These are phyloP conservation scores for Thaumetopoea pityocampa DNA, from an alignment of 1,140 invertebrate genomes.

Conservation along the genomic window DNA sequence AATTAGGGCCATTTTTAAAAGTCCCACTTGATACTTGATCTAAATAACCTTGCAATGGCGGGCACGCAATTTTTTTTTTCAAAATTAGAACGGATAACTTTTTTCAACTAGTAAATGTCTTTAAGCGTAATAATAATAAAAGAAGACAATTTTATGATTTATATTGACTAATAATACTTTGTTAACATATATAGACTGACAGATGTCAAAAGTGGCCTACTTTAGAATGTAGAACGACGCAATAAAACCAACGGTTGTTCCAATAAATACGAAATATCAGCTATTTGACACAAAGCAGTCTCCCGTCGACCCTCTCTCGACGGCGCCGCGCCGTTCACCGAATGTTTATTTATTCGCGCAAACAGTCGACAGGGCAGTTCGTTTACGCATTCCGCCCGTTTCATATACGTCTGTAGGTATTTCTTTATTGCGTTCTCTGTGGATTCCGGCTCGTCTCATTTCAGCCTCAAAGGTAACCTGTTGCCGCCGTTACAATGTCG, in stretches of 20 bases:
- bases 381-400: constrained; percentile 37
- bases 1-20: too few species aligned
- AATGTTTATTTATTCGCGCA: constrained; percentile 55
- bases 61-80: too few species aligned
- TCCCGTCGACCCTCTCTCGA: constrained; percentile 25
- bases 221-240: constrained; percentile 24
- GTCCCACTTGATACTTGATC: too few species aligned
- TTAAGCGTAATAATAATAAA: too few species aligned
- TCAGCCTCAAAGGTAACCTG: constrained; percentile 18
- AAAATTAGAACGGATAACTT: too few species aligned
- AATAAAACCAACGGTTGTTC: constrained; percentile 24
- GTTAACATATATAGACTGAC: too few species aligned
- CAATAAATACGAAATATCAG: constrained; percentile 24
- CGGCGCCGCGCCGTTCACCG: constrained; percentile 46
- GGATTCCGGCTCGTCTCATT: constrained; percentile 11
- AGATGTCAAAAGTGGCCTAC: too few species aligned
- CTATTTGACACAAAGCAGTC: constrained; percentile 13
- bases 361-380: constrained; percentile 35
- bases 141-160: too few species aligned
- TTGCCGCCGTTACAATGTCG: too few species aligned
- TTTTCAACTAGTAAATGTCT: too few species aligned
- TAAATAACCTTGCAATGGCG: too few species aligned
- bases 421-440: constrained; percentile 21
- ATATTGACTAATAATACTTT: too few species aligned
- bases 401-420: constrained; percentile 25